Evolutionary conservation across 2,797 vertebrate genomes (phyloP).

Genomic region (Phalloptychus januarius): DNA sequence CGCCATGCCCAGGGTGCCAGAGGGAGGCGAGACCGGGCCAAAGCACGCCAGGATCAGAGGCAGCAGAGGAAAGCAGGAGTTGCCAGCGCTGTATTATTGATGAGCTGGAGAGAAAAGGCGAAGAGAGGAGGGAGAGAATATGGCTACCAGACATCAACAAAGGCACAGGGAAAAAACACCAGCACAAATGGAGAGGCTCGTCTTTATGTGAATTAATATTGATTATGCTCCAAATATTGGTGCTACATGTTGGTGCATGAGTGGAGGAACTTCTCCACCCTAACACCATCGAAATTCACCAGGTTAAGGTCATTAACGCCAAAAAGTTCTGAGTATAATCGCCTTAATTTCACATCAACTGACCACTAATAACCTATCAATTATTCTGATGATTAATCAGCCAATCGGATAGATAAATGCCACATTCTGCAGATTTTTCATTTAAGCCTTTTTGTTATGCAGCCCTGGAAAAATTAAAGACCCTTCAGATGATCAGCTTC

Average conservation of each 20-base stretch:
- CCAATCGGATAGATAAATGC: no score
- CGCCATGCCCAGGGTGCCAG: constrained; percentile 68
- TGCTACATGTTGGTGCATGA: background rate
- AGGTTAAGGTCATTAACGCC: background rate
- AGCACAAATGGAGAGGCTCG: constrained; percentile 17
- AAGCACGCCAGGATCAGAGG: constrained; percentile 72
- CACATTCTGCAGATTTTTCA: no score
- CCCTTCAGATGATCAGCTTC: no score
- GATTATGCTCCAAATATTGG: background rate
- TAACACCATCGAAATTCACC: background rate
- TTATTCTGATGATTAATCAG: no score
- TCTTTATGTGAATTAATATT: constrained; percentile 20
- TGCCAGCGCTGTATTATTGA: constrained; percentile 82
- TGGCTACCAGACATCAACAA: constrained; percentile 50
- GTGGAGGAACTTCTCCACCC: background rate
- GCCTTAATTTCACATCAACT: background rate
- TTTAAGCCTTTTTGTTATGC: no score
- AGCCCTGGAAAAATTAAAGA: no score
- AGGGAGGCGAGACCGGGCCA: constrained; percentile 71
- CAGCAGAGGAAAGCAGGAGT: constrained; percentile 70
- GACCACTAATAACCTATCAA: no score
- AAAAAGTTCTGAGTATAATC: background rate
- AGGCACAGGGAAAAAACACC: background rate
- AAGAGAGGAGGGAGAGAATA: constrained; percentile 43
- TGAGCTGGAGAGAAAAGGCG: constrained; percentile 71